Base-by-base conservation (phyloP, 2,113 vertebrate genomes). In the Semnornis frantzii region DNA sequence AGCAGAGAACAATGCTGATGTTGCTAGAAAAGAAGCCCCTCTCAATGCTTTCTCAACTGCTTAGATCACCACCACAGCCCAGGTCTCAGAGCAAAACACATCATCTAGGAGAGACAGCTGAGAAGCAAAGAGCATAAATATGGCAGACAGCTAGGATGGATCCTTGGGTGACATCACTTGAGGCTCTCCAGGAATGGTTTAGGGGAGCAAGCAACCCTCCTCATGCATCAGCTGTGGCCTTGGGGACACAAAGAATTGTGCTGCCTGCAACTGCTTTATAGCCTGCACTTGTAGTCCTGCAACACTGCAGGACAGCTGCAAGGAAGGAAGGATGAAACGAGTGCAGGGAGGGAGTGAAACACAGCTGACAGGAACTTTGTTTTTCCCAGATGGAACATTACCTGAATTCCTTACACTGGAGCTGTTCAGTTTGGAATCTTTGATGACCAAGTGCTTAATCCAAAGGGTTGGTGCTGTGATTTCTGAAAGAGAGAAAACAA, bases 391-490 rank as follows among this genome's bases (percentile, higher is more conserved):
- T 4, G 0, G 31, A 86, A 31, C 2, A 3, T 97, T 98, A 99
- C 99, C 99, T 98, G 98, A 98, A 94, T 98, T 99, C 95, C 98
- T 98, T 94, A 98, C 93, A 55, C 91, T 98, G 83, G 98, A 98
- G 96, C 95, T 98, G 97, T 99, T 99, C 97, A 98, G 94, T 91
- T 98, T 99, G 88, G 98, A 98, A 74, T 98, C 98, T 96, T 99
- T 99, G 93, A 98, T 98, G 64, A 98, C 98, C 95, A 99, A 97
- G 81, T 99, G 99, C 95, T 99, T 99, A 85, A 98, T 99, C 99
- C 99, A 99, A 87, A 99, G 98, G 3, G 99, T 99, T 5, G 99
- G 99, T 74, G 99, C 99, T 27, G 99, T 99, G 93, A 99, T 99
- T 97, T 99, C 99, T 99, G 97, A 85, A 97, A 95, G 10, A 83